Base-by-base conservation (phyloP, 2,797 vertebrate genomes). In the Sparus aurata region DNA sequence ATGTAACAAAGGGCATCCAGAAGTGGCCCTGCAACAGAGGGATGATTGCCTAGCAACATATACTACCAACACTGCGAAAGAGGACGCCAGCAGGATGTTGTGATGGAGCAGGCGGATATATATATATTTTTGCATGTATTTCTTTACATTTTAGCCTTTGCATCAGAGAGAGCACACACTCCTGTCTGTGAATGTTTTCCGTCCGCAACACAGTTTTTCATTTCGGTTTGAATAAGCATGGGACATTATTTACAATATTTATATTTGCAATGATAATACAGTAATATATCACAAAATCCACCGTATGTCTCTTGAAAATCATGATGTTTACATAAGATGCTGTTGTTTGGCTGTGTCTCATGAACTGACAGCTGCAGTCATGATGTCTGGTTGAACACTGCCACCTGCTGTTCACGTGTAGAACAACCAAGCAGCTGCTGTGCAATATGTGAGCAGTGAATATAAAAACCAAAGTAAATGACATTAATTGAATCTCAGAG, bases 361-460 rank as follows among this genome's bases (percentile, higher is more conserved):
- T 61, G 15, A 15, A 22, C 0, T 60, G 59, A 12, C n/a, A 58
- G 12, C 57, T 57, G 18, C 5, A 60, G 3, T 45, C 15, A 13
- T 16, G 12, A 78, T 89, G 52, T 77, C 52, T 92, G 85, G 82
- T 88, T 84, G 79, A 73, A 92, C 73, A 88, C 87, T 90, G 91
- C 92, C 95, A 86, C 55, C 94, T 95, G 61, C 81, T 92, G 95
- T 73, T 69, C 2, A 17, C 66, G 50, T 53, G 4, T 34, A 30
- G 49, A 50, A 74, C 43, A 25, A 18, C 17, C 67, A 62, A 65
- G 20, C 69, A 73, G 23, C 46, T 55, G 45, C 53, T 50, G 20
- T 22, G 4, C 50, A 45, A 2, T 27, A 12, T 38, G 4, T 50
- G 41, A 49, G 23, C 18, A 34, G 22, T 72, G 13, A n/a, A 63